Evolutionary conservation across 2,113 vertebrate genomes (phyloP).

Genomic region (Aleadryas rufinucha): DNA sequence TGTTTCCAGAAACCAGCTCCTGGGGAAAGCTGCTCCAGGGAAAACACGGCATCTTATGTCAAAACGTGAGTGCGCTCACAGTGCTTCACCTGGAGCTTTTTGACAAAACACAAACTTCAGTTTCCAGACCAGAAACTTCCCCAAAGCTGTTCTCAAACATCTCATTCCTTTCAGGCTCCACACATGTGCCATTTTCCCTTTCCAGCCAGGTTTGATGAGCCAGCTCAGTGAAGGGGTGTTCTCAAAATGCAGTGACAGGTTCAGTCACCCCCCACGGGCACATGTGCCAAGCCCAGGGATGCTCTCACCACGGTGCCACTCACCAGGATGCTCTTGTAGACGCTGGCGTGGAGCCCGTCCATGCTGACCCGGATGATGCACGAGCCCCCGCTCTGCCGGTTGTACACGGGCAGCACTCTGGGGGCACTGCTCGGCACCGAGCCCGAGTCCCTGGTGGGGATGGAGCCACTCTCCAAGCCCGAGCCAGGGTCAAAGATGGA

Average conservation of each 20-base stretch:
- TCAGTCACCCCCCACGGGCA: fast-evolving
- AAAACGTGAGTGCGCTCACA: not conserved
- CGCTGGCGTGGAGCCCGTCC: slow-evolving; percentile 83
- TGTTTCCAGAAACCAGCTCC: not conserved
- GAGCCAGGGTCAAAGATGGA: not conserved
- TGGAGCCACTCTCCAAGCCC: not conserved
- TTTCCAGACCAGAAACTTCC: not conserved
- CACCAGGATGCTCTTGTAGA: slow-evolving; percentile 97
- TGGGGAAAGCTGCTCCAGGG: not conserved
- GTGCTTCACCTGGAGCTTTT: not conserved
- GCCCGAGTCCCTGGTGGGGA: slow-evolving; percentile 47
- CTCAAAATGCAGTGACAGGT: fast-evolving
- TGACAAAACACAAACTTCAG: not conserved
- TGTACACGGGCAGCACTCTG: slow-evolving; percentile 72
- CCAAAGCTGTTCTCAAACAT: not conserved
- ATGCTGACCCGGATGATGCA: slow-evolving; percentile 89
- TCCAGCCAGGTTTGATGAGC: not conserved
- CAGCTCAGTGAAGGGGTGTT: not conserved
- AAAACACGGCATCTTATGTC: not conserved
- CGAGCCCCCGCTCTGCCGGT: slow-evolving; percentile 83
- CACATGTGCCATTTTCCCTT: not conserved
- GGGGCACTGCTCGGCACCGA: slow-evolving; percentile 11
- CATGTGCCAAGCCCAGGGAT: fast-evolving
- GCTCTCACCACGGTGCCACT: not conserved
- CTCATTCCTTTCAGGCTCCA: not conserved